phyloP scores from a whole-genome alignment of 2,797 vertebrate genomes.

The Jordanella pulchra region DNA sequence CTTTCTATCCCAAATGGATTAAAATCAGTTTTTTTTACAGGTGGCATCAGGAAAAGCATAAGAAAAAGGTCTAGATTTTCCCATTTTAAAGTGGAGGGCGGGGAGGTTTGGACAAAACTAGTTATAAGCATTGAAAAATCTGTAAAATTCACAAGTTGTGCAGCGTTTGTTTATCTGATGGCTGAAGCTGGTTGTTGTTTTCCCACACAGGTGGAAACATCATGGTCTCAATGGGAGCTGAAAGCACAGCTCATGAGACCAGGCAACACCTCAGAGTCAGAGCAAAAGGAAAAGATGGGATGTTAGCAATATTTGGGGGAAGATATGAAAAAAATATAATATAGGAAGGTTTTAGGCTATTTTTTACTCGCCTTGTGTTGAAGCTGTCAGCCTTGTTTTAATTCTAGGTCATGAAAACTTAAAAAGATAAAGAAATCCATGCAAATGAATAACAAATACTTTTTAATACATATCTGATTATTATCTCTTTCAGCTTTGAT shows the following conservation, averaged over 20 bases:
- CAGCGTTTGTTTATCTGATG: not conserved
- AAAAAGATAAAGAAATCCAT: too few species aligned
- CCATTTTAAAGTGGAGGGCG: conserved; percentile 7
- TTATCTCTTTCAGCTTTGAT: too few species aligned
- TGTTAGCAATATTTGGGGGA: not conserved
- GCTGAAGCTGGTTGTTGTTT: not conserved
- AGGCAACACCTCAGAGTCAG: not conserved
- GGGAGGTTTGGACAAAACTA: conserved; percentile 3
- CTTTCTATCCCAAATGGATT: conserved; percentile 15
- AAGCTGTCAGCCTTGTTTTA: too few species aligned
- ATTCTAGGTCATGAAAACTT: too few species aligned
- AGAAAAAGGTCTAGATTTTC: not conserved
- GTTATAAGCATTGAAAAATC: not conserved
- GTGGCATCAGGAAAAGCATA: conserved; percentile 5
- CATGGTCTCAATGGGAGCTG: not conserved
- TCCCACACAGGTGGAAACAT: not conserved
- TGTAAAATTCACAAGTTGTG: not conserved
- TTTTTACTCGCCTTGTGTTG: too few species aligned
- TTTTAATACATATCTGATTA: too few species aligned
- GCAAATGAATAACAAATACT: too few species aligned
- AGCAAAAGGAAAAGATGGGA: not conserved
- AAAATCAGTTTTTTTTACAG: conserved; percentile 29
- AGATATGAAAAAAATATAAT: not conserved
- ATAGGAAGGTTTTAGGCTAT: too few species aligned
- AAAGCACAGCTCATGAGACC: not conserved